Conservation (phyloP, 2,888 invertebrate genomes). For the Drosophila meridiana region DNA sequence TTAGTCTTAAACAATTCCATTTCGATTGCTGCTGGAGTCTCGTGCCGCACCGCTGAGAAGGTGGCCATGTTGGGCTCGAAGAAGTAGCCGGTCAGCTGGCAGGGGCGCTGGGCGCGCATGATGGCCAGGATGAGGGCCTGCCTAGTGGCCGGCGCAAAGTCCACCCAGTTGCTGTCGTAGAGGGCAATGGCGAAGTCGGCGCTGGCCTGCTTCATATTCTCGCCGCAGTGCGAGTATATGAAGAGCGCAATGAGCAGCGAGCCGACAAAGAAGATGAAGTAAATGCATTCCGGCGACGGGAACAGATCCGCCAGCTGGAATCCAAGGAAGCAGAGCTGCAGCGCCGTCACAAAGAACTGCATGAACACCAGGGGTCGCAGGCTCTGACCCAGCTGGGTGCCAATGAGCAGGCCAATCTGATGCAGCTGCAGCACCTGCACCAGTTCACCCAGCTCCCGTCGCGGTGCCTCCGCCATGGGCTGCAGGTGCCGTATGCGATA, state of each 20-base stretch:
- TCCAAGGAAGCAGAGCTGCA: constrained; percentile 59
- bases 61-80: constrained; percentile 66
- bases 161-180: constrained; percentile 56
- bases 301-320: constrained; percentile 59
- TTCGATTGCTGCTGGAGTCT: background rate
- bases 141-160: constrained; percentile 43
- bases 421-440: constrained; percentile 49
- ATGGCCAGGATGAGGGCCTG: constrained; percentile 36
- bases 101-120: constrained; percentile 58
- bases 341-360: constrained; percentile 55
- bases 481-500: constrained; percentile 48
- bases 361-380: constrained; percentile 51
- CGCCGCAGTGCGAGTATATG: constrained; percentile 62
- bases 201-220: constrained; percentile 61
- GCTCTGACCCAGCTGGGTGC: constrained; percentile 31
- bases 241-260: constrained; percentile 58
- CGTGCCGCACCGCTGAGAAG: constrained; percentile 54
- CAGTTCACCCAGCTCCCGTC: constrained; percentile 35
- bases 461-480: constrained; percentile 16
- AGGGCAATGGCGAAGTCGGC: constrained; percentile 49
- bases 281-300: constrained; percentile 42
- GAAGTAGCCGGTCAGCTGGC: constrained; percentile 58
- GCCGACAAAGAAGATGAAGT: constrained; percentile 52
- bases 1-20: background rate
- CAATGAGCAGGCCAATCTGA: constrained; percentile 52